Evolutionary conservation across 2,113 vertebrate genomes (phyloP).

Genomic region (Cyprinodon tularosa): DNA sequence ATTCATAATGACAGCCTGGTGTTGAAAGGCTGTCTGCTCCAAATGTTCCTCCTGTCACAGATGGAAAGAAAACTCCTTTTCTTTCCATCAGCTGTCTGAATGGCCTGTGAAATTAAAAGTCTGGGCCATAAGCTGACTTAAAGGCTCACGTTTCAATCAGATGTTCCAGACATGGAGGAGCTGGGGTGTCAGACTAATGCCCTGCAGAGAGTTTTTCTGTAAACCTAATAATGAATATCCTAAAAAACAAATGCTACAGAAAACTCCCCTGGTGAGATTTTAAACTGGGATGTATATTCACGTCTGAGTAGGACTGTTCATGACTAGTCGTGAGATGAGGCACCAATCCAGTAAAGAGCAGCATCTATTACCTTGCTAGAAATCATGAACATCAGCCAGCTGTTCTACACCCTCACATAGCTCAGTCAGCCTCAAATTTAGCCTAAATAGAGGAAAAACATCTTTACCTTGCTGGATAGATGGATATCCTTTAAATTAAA

Average conservation of each 20-base stretch:
- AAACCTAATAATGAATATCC: not conserved
- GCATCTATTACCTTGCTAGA: not conserved
- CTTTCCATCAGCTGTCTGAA: not conserved
- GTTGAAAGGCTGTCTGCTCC: slow-evolving; percentile 18
- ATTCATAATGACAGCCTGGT: slow-evolving; percentile 25
- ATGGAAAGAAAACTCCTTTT: not conserved
- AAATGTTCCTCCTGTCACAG: slow-evolving; percentile 21
- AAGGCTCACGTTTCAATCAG: not conserved
- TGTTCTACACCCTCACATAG: not conserved
- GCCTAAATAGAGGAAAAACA: too few relatives aligned
- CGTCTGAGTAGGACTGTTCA: not conserved
- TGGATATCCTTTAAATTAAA: too few relatives aligned
- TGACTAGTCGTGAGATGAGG: not conserved
- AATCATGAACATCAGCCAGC: not conserved
- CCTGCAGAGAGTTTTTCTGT: not conserved
- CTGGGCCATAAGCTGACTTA: not conserved
- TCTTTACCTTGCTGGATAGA: too few relatives aligned
- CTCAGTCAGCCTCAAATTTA: not conserved
- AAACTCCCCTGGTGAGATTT: not conserved
- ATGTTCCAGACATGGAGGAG: not conserved
- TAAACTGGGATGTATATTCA: not conserved
- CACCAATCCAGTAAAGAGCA: not conserved
- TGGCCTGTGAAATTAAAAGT: not conserved
- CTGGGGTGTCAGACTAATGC: not conserved
- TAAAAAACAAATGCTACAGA: not conserved